These are phyloP conservation scores for Drosophila funebris DNA, from an alignment of 1,140 invertebrate genomes.

Conservation along the genomic window DNA sequence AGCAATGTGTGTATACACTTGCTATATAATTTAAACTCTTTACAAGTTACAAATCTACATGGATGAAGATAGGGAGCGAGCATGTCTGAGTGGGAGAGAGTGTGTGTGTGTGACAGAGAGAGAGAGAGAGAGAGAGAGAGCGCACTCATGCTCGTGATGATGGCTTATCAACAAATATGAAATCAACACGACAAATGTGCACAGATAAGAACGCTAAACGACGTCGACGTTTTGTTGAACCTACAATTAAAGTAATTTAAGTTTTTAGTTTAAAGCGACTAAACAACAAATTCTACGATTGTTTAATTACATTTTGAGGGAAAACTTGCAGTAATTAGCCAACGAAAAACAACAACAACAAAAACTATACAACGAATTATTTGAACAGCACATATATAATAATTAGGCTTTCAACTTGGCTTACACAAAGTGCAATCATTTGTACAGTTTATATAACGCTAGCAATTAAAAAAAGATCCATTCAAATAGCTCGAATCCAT, in stretches of 20 bases:
- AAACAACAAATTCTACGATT: constrained; percentile 3
- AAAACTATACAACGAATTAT: constrained; percentile 18
- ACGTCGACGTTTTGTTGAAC: constrained; percentile 42
- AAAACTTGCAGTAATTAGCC: constrained; percentile 24
- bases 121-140: constrained; percentile 1
- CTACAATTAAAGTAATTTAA: constrained; percentile 36
- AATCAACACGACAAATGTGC: constrained; percentile 49
- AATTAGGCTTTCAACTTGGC: neutral
- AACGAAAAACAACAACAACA: constrained; percentile 3
- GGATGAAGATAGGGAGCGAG: neutral
- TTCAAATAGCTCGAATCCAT: too few species aligned
- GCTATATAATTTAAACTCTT: constrained; percentile 38
- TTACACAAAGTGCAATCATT: neutral
- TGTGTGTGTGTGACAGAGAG: neutral
- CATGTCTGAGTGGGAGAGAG: neutral
- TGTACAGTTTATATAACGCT: constrained; percentile 16
- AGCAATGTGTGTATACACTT: neutral
- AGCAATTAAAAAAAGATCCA: neutral
- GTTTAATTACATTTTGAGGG: constrained; percentile 16
- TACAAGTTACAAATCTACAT: constrained; percentile 1
- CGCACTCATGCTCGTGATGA: constrained; percentile 32
- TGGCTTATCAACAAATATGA: constrained; percentile 46
- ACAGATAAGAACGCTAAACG: constrained; percentile 44
- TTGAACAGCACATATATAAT: constrained; percentile 31
- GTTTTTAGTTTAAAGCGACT: constrained; percentile 11